phyloP scores from a whole-genome alignment of 2,113 vertebrate species.

The Chascanopsetta lugubris region DNA sequence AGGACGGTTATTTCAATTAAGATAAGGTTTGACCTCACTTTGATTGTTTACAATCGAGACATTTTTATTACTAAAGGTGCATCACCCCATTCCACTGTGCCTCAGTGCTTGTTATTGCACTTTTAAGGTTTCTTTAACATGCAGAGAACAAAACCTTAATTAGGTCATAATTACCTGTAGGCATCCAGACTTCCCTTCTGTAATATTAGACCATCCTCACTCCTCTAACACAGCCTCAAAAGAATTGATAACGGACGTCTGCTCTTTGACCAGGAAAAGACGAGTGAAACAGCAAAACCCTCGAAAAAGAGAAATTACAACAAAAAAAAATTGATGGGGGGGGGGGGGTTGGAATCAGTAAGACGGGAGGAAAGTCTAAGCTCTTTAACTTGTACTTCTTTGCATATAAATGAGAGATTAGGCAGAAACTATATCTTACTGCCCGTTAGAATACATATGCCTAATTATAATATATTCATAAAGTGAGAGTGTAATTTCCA shows the following conservation, averaged over 20 bases:
- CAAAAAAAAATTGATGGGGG: slow-evolving; percentile 68
- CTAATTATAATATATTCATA: slow-evolving; percentile 87
- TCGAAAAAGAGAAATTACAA: slow-evolving; percentile 59
- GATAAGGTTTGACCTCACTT: not conserved
- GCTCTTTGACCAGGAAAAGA: slow-evolving; percentile 38
- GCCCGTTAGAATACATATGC: slow-evolving; percentile 83
- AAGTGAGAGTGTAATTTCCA: slow-evolving; percentile 85
- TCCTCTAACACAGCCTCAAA: slow-evolving; percentile 22
- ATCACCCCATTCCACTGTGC: slow-evolving; percentile 7
- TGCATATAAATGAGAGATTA: slow-evolving; percentile 88
- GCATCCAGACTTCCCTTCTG: slow-evolving; percentile 4
- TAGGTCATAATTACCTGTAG: slow-evolving; percentile 6
- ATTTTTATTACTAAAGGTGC: not conserved
- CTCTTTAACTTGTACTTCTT: slow-evolving; percentile 80
- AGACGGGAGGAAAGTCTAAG: slow-evolving; percentile 80
- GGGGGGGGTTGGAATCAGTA: slow-evolving; percentile 74
- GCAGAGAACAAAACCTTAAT: not conserved
- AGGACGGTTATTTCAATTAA: not conserved
- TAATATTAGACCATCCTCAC: slow-evolving; percentile 12
- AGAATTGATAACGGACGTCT: slow-evolving; percentile 37
- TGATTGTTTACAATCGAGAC: not conserved
- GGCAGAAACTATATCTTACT: slow-evolving; percentile 84
- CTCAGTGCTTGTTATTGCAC: not conserved
- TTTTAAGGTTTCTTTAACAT: slow-evolving; percentile 1
- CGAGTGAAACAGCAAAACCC: slow-evolving; percentile 48